Evolutionary conservation across 2,797 vertebrate species (phyloP), one percentile per base, ranked within the genome.

Genomic region (Graptemys geographica): DNA sequence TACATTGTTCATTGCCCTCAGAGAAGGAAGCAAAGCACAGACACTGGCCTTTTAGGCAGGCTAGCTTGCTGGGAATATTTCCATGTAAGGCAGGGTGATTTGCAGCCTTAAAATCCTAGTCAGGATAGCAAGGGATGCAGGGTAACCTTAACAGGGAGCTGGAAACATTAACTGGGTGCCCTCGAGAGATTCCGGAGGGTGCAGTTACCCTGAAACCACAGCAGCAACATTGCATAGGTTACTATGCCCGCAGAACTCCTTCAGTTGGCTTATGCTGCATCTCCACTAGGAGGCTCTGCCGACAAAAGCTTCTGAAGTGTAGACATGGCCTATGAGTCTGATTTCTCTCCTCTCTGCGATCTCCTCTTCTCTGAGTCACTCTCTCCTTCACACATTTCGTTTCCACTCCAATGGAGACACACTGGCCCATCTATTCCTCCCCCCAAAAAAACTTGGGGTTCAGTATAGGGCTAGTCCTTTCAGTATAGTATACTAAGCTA

Each of bases 401-500:
- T 94, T 65, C 79, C 23, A 12, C 31, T 31, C 7, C 78, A 47
- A 19, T 83, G 56, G 69, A 11, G 21, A 37, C 4, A 23, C 19
- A 28, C 3, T 25, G 11, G 10, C 25, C 53, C 47, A 27, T 65
- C 27, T 0, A 0, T 91, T 51, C 33, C 69, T 86, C 7, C 56
- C 56, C 19, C 1, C 53, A 51, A 41, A 79, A 12, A 9, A 69
- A n/a, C 0, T 0, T 7, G 1, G 53, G 28, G 4, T 9, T 86
- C 25, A 44, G 53, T 33, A 55, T 33, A 69, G 18, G 15, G 31
- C 25, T 65, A 27, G 0, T 0, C 13, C 62, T 91, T 84, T 51
- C 27, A 1, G 0, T 79, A 1, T 27, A 3, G 62, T 52, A 5
- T 3, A 57, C 41, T 0, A 0, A 72, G 11, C 57, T 57, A 33